These are phyloP conservation scores for Drosophila punjabiensis DNA, from an alignment of 1,140 invertebrate genomes.

Conservation along the genomic window DNA sequence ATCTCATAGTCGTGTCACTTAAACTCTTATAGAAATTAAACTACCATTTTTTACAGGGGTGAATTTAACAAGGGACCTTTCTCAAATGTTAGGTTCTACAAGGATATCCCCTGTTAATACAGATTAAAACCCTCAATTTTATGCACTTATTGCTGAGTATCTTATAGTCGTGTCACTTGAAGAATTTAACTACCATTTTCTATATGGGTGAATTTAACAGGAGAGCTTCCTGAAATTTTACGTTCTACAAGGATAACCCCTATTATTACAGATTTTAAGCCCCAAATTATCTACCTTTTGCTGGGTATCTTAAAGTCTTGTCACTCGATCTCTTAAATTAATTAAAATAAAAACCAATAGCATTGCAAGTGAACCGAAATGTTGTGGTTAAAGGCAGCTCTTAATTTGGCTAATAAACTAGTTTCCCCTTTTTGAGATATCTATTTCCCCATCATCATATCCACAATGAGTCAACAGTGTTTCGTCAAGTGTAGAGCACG, in stretches of 20 bases:
- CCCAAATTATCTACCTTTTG: not conserved
- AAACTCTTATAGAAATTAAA: too few relatives aligned
- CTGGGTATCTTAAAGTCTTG: not conserved
- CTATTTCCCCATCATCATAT: not conserved
- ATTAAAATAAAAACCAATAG: not conserved
- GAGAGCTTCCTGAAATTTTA: too few relatives aligned
- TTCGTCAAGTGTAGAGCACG: slow-evolving; percentile 51
- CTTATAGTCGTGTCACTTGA: not conserved
- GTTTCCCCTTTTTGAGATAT: slow-evolving; percentile 20
- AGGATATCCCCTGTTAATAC: too few relatives aligned
- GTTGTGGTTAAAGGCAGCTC: slow-evolving; percentile 19
- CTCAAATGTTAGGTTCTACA: too few relatives aligned
- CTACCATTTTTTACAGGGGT: too few relatives aligned
- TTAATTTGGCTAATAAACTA: slow-evolving; percentile 47
- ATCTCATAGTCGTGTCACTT: too few relatives aligned
- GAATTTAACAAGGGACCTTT: too few relatives aligned
- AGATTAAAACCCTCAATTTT: too few relatives aligned
- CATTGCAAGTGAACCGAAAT: slow-evolving; percentile 9
- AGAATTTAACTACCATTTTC: too few relatives aligned
- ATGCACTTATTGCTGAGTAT: not conserved
- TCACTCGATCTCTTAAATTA: not conserved
- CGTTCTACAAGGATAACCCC: too few relatives aligned
- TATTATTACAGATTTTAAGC: too few relatives aligned
- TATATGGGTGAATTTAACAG: too few relatives aligned
- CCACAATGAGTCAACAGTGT: slow-evolving; percentile 16